These are phyloP conservation scores for Trachymyrmex cornetzi DNA, from an alignment of 1,140 invertebrate genomes.

Conservation along the genomic window DNA sequence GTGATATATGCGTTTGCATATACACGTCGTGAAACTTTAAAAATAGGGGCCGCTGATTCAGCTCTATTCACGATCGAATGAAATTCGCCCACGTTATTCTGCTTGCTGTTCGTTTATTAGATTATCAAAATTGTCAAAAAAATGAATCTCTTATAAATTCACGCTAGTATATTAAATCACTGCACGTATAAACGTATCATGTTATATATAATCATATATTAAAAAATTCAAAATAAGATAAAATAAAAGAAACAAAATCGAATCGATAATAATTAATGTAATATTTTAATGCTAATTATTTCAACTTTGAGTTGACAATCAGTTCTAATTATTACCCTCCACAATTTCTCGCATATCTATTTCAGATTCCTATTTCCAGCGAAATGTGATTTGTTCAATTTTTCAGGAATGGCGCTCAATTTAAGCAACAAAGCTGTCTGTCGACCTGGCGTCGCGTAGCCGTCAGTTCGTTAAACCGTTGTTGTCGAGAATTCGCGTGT, in stretches of 20 bases:
- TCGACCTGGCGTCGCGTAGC: conserved; percentile 9
- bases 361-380: background rate
- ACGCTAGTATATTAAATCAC: background rate
- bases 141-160: background rate
- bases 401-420: conserved; percentile 26
- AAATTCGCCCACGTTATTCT: conserved; percentile 17
- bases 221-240: too few relatives aligned
- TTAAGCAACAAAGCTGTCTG: background rate
- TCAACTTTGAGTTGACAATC: background rate
- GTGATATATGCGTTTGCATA: background rate
- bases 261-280: background rate
- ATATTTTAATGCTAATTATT: background rate
- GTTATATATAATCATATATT: too few relatives aligned
- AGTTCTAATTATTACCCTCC: background rate
- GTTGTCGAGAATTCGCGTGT: conserved; percentile 51
- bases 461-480: conserved; percentile 50
- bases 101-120: background rate
- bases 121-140: background rate
- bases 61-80: conserved; percentile 23
- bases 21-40: conserved; percentile 12
- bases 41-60: conserved; percentile 35
- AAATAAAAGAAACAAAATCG: background rate
- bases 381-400: conserved; percentile 35
- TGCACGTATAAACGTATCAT: background rate
- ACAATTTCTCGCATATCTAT: background rate